These are phyloP conservation scores for Drosophila niveifrons DNA, from an alignment of 2,888 invertebrate species.

Conservation along the genomic window DNA sequence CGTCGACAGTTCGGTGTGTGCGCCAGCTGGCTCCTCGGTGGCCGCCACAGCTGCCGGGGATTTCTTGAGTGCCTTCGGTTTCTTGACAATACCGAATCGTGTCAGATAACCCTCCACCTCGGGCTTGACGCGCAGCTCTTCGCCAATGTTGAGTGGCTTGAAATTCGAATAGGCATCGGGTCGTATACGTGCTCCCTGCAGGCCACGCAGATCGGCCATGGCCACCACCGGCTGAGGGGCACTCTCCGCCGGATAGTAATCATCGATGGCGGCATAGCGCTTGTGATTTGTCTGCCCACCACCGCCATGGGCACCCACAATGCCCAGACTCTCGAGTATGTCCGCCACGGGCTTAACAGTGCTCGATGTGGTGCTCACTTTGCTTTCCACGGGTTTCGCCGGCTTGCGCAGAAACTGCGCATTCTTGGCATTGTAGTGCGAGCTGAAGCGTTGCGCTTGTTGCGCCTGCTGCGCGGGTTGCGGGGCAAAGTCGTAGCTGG, in stretches of 20 bases:
- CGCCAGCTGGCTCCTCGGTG: slow-evolving; percentile 70
- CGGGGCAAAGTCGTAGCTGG: slow-evolving; percentile 35
- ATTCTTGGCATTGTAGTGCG: slow-evolving; percentile 85
- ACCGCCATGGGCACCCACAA: slow-evolving; percentile 80
- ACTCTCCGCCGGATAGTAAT: slow-evolving; percentile 80
- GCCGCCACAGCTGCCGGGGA: slow-evolving; percentile 38
- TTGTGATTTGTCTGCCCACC: slow-evolving; percentile 59
- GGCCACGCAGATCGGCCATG: slow-evolving; percentile 77
- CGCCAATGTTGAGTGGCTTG: slow-evolving; percentile 84
- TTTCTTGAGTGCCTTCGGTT: slow-evolving; percentile 81
- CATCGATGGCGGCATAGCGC: slow-evolving; percentile 72
- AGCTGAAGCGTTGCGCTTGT: slow-evolving; percentile 81
- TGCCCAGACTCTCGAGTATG: slow-evolving; percentile 80
- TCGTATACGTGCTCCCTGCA: slow-evolving; percentile 77
- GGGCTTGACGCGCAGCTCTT: slow-evolving; percentile 81
- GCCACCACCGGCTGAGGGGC: slow-evolving; percentile 80
- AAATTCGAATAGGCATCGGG: slow-evolving; percentile 84
- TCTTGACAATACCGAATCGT: slow-evolving; percentile 85
- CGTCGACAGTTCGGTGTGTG: slow-evolving; percentile 75
- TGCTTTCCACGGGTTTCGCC: slow-evolving; percentile 74
- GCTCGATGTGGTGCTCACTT: slow-evolving; percentile 35
- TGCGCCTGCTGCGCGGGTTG: background rate
- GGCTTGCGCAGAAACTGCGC: slow-evolving; percentile 76
- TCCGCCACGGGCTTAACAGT: slow-evolving; percentile 81
- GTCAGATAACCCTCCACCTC: slow-evolving; percentile 84